Base-by-base conservation (phyloP, 1,140 invertebrate species). In the Drosophila equinoxialis region DNA sequence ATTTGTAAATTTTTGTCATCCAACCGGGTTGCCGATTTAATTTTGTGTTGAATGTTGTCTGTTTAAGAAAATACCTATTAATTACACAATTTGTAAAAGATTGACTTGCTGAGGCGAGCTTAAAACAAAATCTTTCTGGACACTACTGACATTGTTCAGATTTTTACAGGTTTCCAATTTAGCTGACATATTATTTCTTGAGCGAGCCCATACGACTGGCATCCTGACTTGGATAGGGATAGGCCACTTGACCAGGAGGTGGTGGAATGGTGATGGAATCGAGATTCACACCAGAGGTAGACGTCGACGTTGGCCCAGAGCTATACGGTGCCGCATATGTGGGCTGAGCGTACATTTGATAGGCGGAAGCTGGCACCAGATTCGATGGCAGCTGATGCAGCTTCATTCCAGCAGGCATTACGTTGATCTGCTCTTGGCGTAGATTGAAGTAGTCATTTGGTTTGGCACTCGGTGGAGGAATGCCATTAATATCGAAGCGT, bases 221-320 rank as follows among this genome's bases (percentile, higher is more conserved):
- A 94, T 99, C 98, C 91, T 98, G 98, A 86, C 97, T 98, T 2
- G 98, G 98, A 94, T 99, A 99, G 2, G 98, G 98, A 94, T 99
- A 99, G 92, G 98, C 97, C 48, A 98, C 95, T 62, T 90, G 90
- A 4, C 90, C 90, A 14, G 90, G 86, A 55, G 93, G 94, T 37
- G 93, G 92, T 58, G 94, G 93, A 91, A 93, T 94, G 82, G 89
- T 82, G 51, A 93, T 94, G 80, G 90, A 89, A 48, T 82, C 89
- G 62, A 91, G 79, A 64, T 61, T 77, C 48, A 83, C 79, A 62
- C 72, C 72, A 3, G 83, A 79, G 65, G 57, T 67, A 76, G 59
- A 33, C n/a, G 71, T 67, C 23, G 73, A 58, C 6, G 42, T 39
- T 41, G 45, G 66, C 63, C 59, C 17, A 71, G 62, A 78, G 20